Conservation (phyloP, 1,140 invertebrate genomes). For the Mylabris phalerata region DNA sequence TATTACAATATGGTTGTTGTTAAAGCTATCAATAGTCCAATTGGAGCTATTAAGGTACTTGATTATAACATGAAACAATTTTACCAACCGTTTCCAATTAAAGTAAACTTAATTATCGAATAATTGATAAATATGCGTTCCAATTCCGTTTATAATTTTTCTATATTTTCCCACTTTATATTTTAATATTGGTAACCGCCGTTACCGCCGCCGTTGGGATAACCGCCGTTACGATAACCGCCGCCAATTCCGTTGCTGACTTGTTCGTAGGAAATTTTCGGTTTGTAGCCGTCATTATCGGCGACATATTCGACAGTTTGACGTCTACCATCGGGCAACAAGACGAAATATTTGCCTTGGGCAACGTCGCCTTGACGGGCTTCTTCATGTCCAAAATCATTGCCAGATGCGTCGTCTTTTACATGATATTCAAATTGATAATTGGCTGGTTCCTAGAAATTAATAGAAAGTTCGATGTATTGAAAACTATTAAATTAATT, state of each 20-base stretch:
- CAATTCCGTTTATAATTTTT: too few species aligned
- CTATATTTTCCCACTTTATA: too few species aligned
- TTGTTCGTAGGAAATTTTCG: conserved; percentile 65
- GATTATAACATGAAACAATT: too few species aligned
- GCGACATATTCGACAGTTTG: conserved; percentile 73
- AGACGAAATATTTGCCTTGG: conserved; percentile 63
- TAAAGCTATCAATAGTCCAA: conserved; percentile 10
- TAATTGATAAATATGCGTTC: too few species aligned
- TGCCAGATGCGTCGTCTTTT: conserved; percentile 59
- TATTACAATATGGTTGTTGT: neutral
- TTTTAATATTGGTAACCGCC: conserved; percentile 1
- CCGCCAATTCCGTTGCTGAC: conserved; percentile 44
- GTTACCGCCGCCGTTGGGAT: conserved; percentile 12
- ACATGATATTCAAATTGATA: conserved; percentile 70
- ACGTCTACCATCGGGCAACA: conserved; percentile 68
- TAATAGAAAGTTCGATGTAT: conserved; percentile 1
- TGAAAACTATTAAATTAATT: neutral
- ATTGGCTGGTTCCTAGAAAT: conserved; percentile 54
- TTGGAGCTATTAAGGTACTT: conserved; percentile 11
- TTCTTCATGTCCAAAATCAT: conserved; percentile 67
- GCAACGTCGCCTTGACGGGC: conserved; percentile 58
- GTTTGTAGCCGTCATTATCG: conserved; percentile 68
- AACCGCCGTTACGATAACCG: conserved; percentile 34
- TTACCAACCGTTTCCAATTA: too few species aligned
- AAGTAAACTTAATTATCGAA: too few species aligned